Evolutionary conservation across 2,888 invertebrate genomes (phyloP).

Genomic region (Oxycera nigricornis): DNA sequence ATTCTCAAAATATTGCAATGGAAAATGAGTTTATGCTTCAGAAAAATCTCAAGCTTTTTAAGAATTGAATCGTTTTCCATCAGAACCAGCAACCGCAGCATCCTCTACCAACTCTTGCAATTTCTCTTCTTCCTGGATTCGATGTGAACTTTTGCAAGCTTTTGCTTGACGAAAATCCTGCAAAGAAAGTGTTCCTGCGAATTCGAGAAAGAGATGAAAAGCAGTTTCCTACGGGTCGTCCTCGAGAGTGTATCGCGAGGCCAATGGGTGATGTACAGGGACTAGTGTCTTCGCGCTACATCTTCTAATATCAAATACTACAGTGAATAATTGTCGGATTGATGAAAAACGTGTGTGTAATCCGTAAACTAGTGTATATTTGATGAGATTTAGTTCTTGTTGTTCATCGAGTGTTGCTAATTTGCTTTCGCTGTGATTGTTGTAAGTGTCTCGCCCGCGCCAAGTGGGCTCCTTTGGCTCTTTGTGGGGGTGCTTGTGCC

Average conservation of each 20-base stretch:
- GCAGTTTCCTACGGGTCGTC: slow-evolving; percentile 42
- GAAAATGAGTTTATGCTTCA: too few relatives aligned
- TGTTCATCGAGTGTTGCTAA: neutral
- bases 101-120: neutral
- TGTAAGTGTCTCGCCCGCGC: neutral
- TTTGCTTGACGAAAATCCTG: neutral
- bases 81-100: neutral
- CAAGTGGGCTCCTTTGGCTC: neutral
- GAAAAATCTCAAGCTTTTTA: too few relatives aligned
- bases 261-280: neutral
- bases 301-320: neutral
- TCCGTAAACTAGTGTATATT: too few relatives aligned
- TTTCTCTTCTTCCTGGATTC: neutral
- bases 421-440: neutral
- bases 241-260: slow-evolving; percentile 40
- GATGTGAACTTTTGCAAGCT: slow-evolving; percentile 8
- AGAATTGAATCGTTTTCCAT: too few relatives aligned
- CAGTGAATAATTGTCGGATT: neutral
- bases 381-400: neutral
- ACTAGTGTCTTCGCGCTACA: neutral
- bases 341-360: neutral
- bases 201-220: slow-evolving; percentile 10
- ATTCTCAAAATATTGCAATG: too few relatives aligned
- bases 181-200: slow-evolving; percentile 17
- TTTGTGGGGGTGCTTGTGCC: neutral